Conservation (phyloP, 2,888 invertebrate species). For the Hoplodrina ambigua region DNA sequence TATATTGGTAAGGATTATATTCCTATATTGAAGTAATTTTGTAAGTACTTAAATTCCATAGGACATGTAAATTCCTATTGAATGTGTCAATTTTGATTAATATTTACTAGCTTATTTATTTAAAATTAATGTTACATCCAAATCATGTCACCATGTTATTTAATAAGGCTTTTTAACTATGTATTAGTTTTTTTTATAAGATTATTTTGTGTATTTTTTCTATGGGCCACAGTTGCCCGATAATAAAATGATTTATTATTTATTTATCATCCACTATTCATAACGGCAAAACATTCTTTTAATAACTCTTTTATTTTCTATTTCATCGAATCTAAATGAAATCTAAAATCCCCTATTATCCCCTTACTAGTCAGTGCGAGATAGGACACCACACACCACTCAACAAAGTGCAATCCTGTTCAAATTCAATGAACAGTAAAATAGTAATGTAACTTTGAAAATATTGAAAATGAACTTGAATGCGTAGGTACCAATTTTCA, state of each 20-base stretch:
- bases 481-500: constrained; percentile 35
- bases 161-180: too few relatives aligned
- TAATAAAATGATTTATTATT: too few relatives aligned
- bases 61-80: not conserved
- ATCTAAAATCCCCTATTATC: constrained; percentile 16
- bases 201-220: too few relatives aligned
- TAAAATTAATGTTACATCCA: not conserved
- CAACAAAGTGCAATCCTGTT: constrained; percentile 29
- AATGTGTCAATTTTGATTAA: too few relatives aligned
- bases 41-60: too few relatives aligned
- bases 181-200: too few relatives aligned
- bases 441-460: constrained; percentile 36
- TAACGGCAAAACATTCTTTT: not conserved
- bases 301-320: not conserved
- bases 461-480: constrained; percentile 34
- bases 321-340: constrained; percentile 19
- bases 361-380: not conserved
- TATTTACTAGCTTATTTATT: not conserved
- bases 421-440: constrained; percentile 53
- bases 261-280: too few relatives aligned
- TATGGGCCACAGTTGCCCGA: too few relatives aligned
- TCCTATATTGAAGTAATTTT: too few relatives aligned
- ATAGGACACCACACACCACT: not conserved
- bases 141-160: too few relatives aligned
- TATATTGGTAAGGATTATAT: too few relatives aligned